phyloP scores from a whole-genome alignment of 2,113 vertebrate species.

The Ellobius talpinus region DNA sequence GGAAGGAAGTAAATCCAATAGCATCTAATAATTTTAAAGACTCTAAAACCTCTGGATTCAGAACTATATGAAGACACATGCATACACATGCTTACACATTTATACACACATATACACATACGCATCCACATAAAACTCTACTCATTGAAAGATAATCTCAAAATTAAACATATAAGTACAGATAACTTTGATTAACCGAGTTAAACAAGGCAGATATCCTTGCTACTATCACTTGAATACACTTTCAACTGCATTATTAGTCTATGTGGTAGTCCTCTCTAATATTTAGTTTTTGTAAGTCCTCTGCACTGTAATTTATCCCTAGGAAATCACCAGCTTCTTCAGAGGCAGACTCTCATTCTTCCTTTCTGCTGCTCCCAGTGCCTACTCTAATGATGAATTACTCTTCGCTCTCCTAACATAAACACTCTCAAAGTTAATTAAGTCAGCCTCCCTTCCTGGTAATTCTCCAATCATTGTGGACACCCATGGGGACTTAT shows the following conservation, averaged over 20 bases:
- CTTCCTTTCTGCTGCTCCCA: neutral
- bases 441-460: conserved; percentile 55
- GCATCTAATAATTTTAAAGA: neutral
- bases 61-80: neutral
- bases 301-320: neutral
- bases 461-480: conserved; percentile 58
- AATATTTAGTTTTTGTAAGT: neutral
- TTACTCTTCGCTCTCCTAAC: conserved; percentile 65
- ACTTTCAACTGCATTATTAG: neutral
- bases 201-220: neutral
- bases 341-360: conserved; percentile 1
- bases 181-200: neutral
- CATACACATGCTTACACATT: too few species aligned
- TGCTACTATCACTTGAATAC: neutral
- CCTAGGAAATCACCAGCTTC: conserved; percentile 24
- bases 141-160: conserved; percentile 42
- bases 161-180: conserved; percentile 16
- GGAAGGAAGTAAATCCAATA: neutral
- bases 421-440: conserved; percentile 73
- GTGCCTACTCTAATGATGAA: conserved; percentile 61
- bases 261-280: neutral
- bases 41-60: neutral
- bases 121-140: neutral
- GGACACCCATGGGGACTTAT: conserved; percentile 57
- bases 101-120: neutral